Evolutionary conservation across 2,113 vertebrate genomes (phyloP), one percentile per base, ranked within the genome.

Genomic region (Chloebia gouldiae): DNA sequence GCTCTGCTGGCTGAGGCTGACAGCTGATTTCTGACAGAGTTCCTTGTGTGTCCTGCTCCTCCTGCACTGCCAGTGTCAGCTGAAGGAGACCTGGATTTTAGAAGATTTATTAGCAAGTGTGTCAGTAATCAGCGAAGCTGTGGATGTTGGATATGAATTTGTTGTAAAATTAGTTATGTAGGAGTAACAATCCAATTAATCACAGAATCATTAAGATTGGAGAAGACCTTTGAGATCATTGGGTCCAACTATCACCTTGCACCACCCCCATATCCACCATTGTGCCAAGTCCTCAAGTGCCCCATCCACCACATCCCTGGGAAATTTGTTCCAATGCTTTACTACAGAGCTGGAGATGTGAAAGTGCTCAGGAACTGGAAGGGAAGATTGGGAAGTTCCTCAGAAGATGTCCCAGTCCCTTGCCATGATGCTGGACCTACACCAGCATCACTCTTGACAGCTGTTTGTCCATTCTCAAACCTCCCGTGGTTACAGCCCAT

Each of bases 61-160:
- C 30, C 73, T 71, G 63, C 81, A 9, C 61, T 50, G 37, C 19
- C 8, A 66, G n/a, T 12, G 57, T 27, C 30, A 65, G 14, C 59
- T 42, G 57, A 61, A 33, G 25, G 54, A 10, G 19, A 9, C 1
- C 47, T 59, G 37, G 3, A 22, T 49, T 69, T 16, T 17, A 63
- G 45, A 7, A 35, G 40, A 27, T 39, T 50, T 22, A 42, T 28
- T 7, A 30, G 15, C 17, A 12, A 23, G 37, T 7, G 37, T 37
- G 27, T 25, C 0, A 0, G 16, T 44, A 44, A 72, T 30, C 23
- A 15, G 49, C 35, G 75, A 61, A 39, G 12, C 0, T 30, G 8
- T 25, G 33, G 56, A 10, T 64, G 60, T 6, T 44, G 60, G 70
- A 30, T 33, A 21, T 15, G 0, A 15, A 8, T 45, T 63, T 78